Evolutionary conservation across 2,888 invertebrate species (phyloP), one percentile per base, ranked within the genome.

Genomic region (Dryobotodes eremita): DNA sequence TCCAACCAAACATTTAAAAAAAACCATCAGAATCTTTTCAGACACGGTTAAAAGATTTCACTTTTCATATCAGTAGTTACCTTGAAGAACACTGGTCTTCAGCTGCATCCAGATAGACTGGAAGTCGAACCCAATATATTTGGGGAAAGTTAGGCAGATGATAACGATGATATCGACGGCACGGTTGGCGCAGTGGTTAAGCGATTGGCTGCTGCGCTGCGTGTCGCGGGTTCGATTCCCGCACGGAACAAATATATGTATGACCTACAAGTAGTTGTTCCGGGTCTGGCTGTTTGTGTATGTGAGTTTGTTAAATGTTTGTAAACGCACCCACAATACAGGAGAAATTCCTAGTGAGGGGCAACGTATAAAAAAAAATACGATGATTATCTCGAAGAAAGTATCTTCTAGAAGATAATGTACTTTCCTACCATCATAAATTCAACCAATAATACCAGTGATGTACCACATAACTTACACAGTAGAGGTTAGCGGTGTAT

Each of bases 391-490:
- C 42, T 46, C 15, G 6, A 48, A 17, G 7, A 42, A 42, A 10
- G n/a, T 13, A 48, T 57, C 57, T 15, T 36, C 20, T n/a, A 11
- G 48, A 36, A 59, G 15, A 8, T 0, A 46, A 46, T n/a, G 3
- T 20, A n/a, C 8, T 36, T 74, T 48, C 26, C 74, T 17, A 23
- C n/a, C 31, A 79, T 42, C 31, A 55, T 36, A 36, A 42, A n/a
- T 80, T n/a, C 20, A 17, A 0, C 10, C 68, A 46, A 79, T 74
- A 75, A 85, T 88, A 89, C 91, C 91, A 92, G 91, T 90, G 91
- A 89, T 91, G 88, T 82, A 50, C 23, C 61, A 42, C 36, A 50
- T 71, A 46, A 77, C 26, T 61, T 66, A 65, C 74, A 76, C 84
- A 82, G 85, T 83, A 86, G 84, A 84, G 64, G 65, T 77, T 86